Percentiles rank a stretch among this genome's conserved stretches.
Conservation (phyloP, 2,113 vertebrate species). For the Accipiter cooperii region DNA sequence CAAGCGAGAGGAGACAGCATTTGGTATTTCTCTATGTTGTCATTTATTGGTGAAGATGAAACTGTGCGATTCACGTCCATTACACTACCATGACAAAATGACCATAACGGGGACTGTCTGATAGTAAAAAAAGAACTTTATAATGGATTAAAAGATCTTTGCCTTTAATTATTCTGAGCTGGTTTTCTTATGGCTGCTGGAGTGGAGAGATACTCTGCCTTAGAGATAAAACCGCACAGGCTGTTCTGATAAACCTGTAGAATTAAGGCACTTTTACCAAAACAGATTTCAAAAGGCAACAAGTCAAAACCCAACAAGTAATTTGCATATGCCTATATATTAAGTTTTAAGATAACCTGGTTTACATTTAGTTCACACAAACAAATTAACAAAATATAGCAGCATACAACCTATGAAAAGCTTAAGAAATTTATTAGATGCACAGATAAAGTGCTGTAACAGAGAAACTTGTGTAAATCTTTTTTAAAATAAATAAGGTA, state of each 20-base stretch:
- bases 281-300: slow-evolving; percentile 17
- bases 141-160: not conserved
- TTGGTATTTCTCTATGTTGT: not conserved
- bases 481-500: slow-evolving; percentile 65
- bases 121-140: not conserved
- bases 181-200: not conserved
- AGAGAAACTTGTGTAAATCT: slow-evolving; percentile 59
- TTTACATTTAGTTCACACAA: not conserved
- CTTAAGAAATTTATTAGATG: slow-evolving; percentile 67
- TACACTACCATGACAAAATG: not conserved
- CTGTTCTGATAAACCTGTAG: not conserved
- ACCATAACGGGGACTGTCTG: not conserved
- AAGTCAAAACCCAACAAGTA: not conserved
- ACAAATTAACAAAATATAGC: slow-evolving; percentile 53
- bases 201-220: not conserved
- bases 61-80: not conserved
- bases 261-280: slow-evolving; percentile 52
- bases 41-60: slow-evolving; percentile 37
- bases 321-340: slow-evolving; percentile 28
- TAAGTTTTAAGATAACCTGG: slow-evolving; percentile 35
- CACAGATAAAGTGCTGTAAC: slow-evolving; percentile 61
- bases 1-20: slow-evolving; percentile 19
- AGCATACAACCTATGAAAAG: slow-evolving; percentile 58
- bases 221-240: not conserved
- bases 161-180: not conserved